Evolutionary conservation across 2,888 invertebrate genomes (phyloP), one percentile per base, ranked within the genome.

Genomic region (Pseudoips prasinana): DNA sequence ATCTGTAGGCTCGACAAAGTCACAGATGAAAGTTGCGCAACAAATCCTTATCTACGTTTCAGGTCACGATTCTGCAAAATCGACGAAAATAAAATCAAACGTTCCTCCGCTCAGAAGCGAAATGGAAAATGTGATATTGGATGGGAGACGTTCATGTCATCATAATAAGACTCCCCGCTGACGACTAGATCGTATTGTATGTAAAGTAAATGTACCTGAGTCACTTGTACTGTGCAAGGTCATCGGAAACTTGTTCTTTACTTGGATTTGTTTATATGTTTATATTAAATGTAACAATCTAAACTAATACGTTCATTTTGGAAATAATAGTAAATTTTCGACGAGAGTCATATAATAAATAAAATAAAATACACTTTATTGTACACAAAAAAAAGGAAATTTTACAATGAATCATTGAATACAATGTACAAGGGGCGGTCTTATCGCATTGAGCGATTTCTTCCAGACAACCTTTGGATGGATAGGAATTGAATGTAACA

Each of bases 51-150:
- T 73, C 64, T 62, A 55, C 63, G 68, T 72, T 76, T 76, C 80
- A 73, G 71, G 75, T 78, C 79, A 79, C 80, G 79, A 77, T 74
- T 73, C 68, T 68, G 72, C 74, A 74, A 77, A 79, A 79, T 80
- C 70, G 75, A 72, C 73, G 69, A 77, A 77, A 79, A 78, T 78
- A 79, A 79, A 80, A 79, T 77, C 76, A 77, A 79, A 77, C 69
- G 77, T 71, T 71, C 54, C 66, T 62, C 58, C 64, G 69, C 58
- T 69, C 66, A 58, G 64, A 59, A 61, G 48, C 56, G 59, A 70
- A 70, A 74, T 67, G 67, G 74, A 71, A 76, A 73, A 76, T 79
- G 72, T 70, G 64, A 74, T 79, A 77, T 74, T 70, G 71, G 70
- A 66, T 68, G 59, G 64, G 47, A 63, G 58, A 53, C 45, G 43